Conservation (phyloP, 2,888 invertebrate species). For the Pelosia muscerda region DNA sequence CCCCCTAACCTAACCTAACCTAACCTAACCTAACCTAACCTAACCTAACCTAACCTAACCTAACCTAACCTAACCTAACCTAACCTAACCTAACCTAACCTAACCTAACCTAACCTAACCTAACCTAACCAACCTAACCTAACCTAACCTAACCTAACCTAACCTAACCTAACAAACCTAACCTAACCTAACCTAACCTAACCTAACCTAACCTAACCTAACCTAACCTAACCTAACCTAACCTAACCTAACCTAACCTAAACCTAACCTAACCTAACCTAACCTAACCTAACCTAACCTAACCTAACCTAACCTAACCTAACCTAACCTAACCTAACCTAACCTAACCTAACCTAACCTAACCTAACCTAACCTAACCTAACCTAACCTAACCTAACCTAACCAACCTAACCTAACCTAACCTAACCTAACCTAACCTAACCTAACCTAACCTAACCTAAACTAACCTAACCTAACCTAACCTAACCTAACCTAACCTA, state of each 20-base stretch:
- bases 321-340: constrained; percentile 34
- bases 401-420: constrained; percentile 27
- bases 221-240: constrained; percentile 7
- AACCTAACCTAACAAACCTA: constrained; percentile 27
- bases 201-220: constrained; percentile 13
- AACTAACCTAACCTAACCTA: constrained; percentile 28
- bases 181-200: constrained; percentile 6
- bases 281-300: constrained; percentile 11
- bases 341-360: constrained; percentile 32
- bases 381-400: constrained; percentile 31
- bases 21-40: constrained; percentile 14
- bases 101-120: constrained; percentile 15
- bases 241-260: constrained; percentile 9
- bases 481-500: constrained; percentile 27
- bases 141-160: constrained; percentile 13
- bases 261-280: constrained; percentile 4
- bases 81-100: constrained; percentile 20
- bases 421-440: constrained; percentile 16
- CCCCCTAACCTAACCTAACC: constrained; percentile 26
- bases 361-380: constrained; percentile 25
- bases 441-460: constrained; percentile 13
- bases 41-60: constrained; percentile 20
- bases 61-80: constrained; percentile 17
- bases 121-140: constrained; percentile 13
- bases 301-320: constrained; percentile 34